These are phyloP conservation scores for Fregetta grallaria DNA, from an alignment of 2,113 vertebrate genomes.

Conservation along the genomic window DNA sequence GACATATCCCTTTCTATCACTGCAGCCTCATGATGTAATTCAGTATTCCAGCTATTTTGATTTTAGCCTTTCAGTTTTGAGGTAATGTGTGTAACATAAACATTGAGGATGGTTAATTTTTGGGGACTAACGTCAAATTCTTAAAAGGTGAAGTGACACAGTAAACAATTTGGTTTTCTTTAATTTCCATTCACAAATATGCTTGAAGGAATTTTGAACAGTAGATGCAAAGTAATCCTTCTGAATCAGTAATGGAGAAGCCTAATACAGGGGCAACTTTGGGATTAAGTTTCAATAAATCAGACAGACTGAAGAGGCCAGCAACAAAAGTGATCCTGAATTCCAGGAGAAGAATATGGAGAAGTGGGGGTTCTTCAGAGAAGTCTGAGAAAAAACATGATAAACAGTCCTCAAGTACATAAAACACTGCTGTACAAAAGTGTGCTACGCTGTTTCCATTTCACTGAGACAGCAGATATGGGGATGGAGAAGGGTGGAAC, in stretches of 20 bases:
- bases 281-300: neutral
- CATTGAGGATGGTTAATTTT: neutral
- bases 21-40: neutral
- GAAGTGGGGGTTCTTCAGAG: neutral
- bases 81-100: neutral
- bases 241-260: neutral
- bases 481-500: neutral
- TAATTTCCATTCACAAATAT: neutral
- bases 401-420: neutral
- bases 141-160: neutral
- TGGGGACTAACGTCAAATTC: neutral
- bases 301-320: neutral
- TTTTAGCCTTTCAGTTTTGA: neutral
- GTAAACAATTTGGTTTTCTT: neutral
- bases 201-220: neutral
- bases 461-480: neutral
- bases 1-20: neutral
- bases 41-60: neutral
- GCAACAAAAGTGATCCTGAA: neutral
- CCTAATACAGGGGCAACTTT: neutral
- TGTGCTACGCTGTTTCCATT: rapidly evolving
- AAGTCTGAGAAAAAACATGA: neutral
- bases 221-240: neutral
- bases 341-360: neutral
- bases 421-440: neutral